Evolutionary conservation across 2,113 vertebrate genomes (phyloP).

Genomic region (Dromas ardeola): DNA sequence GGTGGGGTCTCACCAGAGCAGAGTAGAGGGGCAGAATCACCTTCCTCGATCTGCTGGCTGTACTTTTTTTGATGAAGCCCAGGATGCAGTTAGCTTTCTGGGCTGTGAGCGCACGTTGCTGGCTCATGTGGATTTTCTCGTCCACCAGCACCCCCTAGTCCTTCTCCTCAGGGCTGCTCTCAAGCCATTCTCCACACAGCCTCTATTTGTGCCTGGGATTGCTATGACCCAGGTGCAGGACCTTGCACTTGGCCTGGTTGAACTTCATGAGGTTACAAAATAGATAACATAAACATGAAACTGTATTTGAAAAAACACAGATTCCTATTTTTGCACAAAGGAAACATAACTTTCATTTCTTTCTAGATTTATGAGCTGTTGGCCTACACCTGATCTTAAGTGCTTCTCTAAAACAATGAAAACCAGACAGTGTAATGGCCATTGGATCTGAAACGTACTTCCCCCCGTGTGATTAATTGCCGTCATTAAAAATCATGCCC

Average conservation of each 20-base stretch:
- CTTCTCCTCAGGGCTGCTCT: no score
- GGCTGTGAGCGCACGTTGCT: no score
- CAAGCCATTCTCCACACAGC: no score
- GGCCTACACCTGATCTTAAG: not conserved
- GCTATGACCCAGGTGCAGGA: no score
- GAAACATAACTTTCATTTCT: not conserved
- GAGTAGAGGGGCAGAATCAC: no score
- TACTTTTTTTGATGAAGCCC: no score
- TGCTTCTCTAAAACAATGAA: not conserved
- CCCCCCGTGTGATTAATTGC: not conserved
- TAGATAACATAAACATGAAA: not conserved
- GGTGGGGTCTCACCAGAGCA: no score
- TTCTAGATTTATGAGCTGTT: not conserved
- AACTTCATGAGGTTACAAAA: not conserved
- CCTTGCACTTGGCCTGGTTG: not conserved
- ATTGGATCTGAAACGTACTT: not conserved
- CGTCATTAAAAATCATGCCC: not conserved
- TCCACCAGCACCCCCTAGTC: no score
- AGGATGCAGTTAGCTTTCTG: no score
- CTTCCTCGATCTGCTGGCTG: no score
- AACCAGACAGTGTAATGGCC: not conserved
- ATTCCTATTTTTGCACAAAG: not conserved
- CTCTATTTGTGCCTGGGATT: no score
- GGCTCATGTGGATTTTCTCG: no score
- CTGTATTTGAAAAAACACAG: not conserved